Evolutionary conservation across 1,140 invertebrate genomes (phyloP).

Genomic region (Sitodiplosis mosellana): DNA sequence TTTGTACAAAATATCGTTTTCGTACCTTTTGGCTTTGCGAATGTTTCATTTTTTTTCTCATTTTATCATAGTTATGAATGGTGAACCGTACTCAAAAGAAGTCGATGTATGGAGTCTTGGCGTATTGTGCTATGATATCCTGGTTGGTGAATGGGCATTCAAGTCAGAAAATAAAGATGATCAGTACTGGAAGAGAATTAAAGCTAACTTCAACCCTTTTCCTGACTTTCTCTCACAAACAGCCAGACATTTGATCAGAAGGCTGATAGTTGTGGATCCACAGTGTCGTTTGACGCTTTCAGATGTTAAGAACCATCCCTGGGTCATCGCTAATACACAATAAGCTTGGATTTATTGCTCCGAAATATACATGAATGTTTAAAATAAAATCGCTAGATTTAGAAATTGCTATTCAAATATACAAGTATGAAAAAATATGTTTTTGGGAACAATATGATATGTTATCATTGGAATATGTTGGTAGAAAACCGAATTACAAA

Average conservation of each 20-base stretch:
- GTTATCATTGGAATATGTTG: too few species aligned
- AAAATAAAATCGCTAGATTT: too few species aligned
- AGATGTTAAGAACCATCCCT: constrained; percentile 54
- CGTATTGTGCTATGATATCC: constrained; percentile 76
- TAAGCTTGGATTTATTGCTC: too few species aligned
- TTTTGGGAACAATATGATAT: too few species aligned
- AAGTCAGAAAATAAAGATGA: constrained; percentile 39
- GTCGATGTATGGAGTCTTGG: constrained; percentile 91
- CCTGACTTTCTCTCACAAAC: constrained; percentile 60
- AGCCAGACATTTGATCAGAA: constrained; percentile 67
- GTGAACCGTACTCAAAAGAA: constrained; percentile 59
- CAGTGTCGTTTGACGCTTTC: constrained; percentile 45
- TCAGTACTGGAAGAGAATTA: constrained; percentile 70
- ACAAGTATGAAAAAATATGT: too few species aligned
- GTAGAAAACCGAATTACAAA: too few species aligned
- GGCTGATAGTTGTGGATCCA: constrained; percentile 57
- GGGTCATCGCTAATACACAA: constrained; percentile 33
- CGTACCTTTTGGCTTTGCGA: too few species aligned
- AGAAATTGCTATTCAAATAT: too few species aligned
- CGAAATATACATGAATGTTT: too few species aligned
- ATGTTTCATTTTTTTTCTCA: too few species aligned
- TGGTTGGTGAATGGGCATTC: constrained; percentile 85
- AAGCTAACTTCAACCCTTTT: constrained; percentile 59
- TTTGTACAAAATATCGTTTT: constrained; percentile 18
- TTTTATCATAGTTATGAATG: constrained; percentile 25